phyloP scores from a whole-genome alignment of 2,113 vertebrate species.

The Vulpes lagopus region DNA sequence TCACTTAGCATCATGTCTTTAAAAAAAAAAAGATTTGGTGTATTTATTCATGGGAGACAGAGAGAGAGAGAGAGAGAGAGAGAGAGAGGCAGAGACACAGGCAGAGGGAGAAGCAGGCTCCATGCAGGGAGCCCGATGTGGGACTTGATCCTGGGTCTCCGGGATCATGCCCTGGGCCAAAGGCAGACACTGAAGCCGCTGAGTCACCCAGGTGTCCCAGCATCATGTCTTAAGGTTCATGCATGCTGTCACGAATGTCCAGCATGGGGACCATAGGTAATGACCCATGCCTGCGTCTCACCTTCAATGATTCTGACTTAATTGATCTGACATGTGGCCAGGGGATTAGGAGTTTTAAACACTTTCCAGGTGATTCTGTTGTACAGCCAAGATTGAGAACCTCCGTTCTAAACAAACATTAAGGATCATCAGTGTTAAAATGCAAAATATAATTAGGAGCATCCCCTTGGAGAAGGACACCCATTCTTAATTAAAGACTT shows the following conservation, averaged over 20 bases:
- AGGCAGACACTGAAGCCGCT: too few species aligned
- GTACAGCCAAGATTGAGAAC: neutral
- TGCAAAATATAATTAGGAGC: conserved; percentile 12
- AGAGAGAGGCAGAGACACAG: too few species aligned
- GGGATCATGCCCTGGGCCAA: too few species aligned
- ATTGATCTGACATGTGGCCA: neutral
- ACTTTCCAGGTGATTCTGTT: neutral
- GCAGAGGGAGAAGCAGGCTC: too few species aligned
- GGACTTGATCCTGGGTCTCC: too few species aligned
- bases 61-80: too few species aligned
- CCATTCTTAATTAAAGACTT: neutral
- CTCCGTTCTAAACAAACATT: neutral
- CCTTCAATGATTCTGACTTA: neutral
- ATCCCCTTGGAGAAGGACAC: neutral
- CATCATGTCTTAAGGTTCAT: neutral
- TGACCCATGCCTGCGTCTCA: neutral
- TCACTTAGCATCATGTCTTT: too few species aligned
- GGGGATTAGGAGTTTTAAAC: neutral
- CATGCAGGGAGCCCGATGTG: too few species aligned
- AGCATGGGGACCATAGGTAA: neutral
- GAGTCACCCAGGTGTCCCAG: too few species aligned
- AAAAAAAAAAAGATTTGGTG: too few species aligned
- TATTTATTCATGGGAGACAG: too few species aligned
- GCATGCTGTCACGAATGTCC: rapidly evolving
- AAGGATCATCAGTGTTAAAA: neutral